Percentiles rank a stretch among this genome's conserved stretches.
These are phyloP conservation scores for Tiliacea citrago DNA, from an alignment of 2,888 invertebrate genomes.

Conservation along the genomic window DNA sequence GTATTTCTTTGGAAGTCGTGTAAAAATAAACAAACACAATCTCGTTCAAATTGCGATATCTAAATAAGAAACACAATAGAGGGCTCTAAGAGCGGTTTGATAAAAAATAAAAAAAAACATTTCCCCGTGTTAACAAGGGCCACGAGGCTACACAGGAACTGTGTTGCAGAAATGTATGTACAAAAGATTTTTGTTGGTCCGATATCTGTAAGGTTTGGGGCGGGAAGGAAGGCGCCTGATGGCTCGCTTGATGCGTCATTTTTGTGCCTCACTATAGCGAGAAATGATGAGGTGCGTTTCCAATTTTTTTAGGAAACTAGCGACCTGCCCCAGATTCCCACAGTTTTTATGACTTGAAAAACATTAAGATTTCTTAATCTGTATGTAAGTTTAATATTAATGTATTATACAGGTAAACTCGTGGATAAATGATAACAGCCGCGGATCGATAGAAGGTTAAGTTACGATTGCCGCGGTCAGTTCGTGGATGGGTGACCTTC, in stretches of 20 bases:
- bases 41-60: constrained; percentile 13
- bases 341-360: no score
- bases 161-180: constrained; percentile 15
- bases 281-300: constrained; percentile 24
- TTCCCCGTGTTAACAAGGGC: constrained; percentile 26
- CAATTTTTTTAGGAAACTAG: constrained; percentile 1
- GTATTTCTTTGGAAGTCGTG: neutral
- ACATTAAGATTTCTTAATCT: neutral
- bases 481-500: no score
- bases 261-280: constrained; percentile 4
- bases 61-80: constrained; percentile 37
- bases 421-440: no score
- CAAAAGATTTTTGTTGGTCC: constrained; percentile 31
- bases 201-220: constrained; percentile 40
- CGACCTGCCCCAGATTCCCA: neutral
- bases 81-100: constrained; percentile 27
- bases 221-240: constrained; percentile 55
- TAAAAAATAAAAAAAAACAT: constrained; percentile 34
- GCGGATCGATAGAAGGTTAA: no score
- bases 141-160: constrained; percentile 1
- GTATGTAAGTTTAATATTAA: neutral
- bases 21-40: constrained; percentile 16
- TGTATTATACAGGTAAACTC: neutral
- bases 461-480: no score
- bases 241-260: constrained; percentile 25